Evolutionary conservation across 2,888 invertebrate species (phyloP).

Genomic region (Amiota minor): DNA sequence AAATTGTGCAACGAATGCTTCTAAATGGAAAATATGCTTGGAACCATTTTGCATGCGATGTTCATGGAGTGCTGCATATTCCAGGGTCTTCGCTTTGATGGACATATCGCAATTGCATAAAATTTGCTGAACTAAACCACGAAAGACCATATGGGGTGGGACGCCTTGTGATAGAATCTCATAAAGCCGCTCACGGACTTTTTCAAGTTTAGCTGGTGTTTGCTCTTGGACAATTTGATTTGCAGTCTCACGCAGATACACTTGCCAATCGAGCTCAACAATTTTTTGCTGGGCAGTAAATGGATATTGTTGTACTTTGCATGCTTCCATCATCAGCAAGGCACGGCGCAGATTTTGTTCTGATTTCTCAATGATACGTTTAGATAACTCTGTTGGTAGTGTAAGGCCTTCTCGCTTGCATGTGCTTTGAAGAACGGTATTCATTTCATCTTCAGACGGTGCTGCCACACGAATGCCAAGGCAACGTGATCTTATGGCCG

Average conservation of each 20-base stretch:
- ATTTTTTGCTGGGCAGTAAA: conserved; percentile 86
- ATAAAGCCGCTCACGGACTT: conserved; percentile 90
- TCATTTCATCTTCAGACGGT: conserved; percentile 85
- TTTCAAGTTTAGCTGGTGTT: conserved; percentile 86
- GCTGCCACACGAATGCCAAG: conserved; percentile 93
- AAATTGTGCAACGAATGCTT: conserved; percentile 96
- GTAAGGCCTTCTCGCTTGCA: conserved; percentile 87
- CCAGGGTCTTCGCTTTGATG: conserved; percentile 88
- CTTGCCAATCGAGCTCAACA: conserved; percentile 93
- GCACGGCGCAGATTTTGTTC: conserved; percentile 93
- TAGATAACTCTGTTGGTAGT: conserved; percentile 84
- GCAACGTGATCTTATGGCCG: conserved; percentile 97
- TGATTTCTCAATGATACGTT: conserved; percentile 84
- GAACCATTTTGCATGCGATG: conserved; percentile 93
- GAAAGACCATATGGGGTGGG: conserved; percentile 93
- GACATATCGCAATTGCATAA: conserved; percentile 92
- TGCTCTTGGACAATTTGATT: conserved; percentile 89
- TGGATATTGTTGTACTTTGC: conserved; percentile 93
- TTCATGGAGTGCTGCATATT: conserved; percentile 91
- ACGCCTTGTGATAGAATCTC: conserved; percentile 95
- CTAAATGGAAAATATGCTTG: conserved; percentile 96
- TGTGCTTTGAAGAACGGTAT: conserved; percentile 77
- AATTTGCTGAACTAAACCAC: conserved; percentile 87
- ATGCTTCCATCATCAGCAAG: conserved; percentile 93
- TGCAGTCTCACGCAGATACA: conserved; percentile 90